phyloP scores from a whole-genome alignment of 2,797 vertebrate species.

The Phalloptychus januarius region DNA sequence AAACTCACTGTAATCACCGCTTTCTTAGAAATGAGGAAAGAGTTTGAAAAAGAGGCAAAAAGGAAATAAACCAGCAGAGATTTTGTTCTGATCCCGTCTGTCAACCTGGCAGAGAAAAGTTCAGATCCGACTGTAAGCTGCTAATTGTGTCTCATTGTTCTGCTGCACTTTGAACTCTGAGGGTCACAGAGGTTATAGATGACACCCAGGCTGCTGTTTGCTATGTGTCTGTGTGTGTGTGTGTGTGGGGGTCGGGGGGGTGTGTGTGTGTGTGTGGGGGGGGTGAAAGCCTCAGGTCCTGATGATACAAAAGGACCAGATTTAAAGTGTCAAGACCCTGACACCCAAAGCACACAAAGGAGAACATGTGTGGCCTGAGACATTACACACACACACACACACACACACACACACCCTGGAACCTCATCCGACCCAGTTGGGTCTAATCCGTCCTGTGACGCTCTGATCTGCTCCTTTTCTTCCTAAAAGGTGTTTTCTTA shows the following conservation, averaged over 20 bases:
- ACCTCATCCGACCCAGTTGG: conserved; percentile 10
- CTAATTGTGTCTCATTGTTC: conserved; percentile 79
- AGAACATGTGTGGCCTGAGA: conserved; percentile 66
- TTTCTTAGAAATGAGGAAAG: neutral
- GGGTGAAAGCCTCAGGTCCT: conserved; percentile 47
- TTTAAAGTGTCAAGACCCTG: conserved; percentile 65
- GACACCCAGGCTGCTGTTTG: conserved; percentile 65
- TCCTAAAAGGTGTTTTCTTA: conserved; percentile 15
- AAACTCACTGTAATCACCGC: conserved; percentile 25
- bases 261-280: conserved; percentile 35
- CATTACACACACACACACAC: conserved; percentile 24
- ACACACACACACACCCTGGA: conserved; percentile 12
- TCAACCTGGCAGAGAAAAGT: conserved; percentile 62
- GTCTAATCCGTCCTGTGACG: conserved; percentile 11
- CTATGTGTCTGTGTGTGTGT: neutral
- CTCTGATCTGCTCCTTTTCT: too few relatives aligned
- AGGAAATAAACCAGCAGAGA: conserved; percentile 14
- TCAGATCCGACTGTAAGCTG: conserved; percentile 75
- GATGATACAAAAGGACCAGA: conserved; percentile 53
- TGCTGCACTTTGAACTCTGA: conserved; percentile 80
- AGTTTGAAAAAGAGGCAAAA: conserved; percentile 12
- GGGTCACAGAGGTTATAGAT: conserved; percentile 46
- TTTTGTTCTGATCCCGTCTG: conserved; percentile 37
- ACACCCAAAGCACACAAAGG: conserved; percentile 69
- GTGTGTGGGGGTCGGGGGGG: conserved; percentile 39